Base-by-base conservation (phyloP, 2,797 vertebrate species). In the Sebastes trivittatus region DNA sequence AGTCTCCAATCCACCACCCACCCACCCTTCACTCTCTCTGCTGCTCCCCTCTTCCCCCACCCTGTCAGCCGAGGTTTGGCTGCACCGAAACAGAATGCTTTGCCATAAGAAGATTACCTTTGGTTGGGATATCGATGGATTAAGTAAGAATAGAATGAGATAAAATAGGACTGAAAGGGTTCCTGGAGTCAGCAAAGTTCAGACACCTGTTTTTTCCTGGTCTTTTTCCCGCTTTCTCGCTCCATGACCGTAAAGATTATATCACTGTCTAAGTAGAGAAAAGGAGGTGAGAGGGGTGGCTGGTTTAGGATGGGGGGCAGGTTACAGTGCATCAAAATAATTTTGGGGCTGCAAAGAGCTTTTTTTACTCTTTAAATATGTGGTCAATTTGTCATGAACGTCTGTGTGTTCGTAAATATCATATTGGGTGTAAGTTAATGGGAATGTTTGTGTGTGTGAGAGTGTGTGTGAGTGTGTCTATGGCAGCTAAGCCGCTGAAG, bases 401-500 rank as follows among this genome's bases (percentile, higher is more conserved):
- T 88, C 38, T 83, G 42, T 72, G 81, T 82, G 81, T 78, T 81
- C 9, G 11, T 71, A 62, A 75, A 69, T 36, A 78, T 81, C 72
- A 78, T 74, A 62, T 56, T 69, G 75, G 60, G 60, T 87, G 81
- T 80, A 88, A 86, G 84, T 85, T 84, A 90, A 86, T 75, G 75
- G 79, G 79, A 91, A 90, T 77, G 55, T 34, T 88, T 60, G 68
- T 75, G 66, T 46, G 79, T 42, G 67, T n/a, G 81, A 29, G 54
- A 11, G 63, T 56, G 76, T 72, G 83, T 78, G 87, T 66, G 84
- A 65, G 90, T 88, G 90, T 93, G 94, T 90, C 87, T 93, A 90
- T 93, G 91, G 92, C 84, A 89, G 93, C 93, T 96, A 97, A 97
- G 96, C 96, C 86, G 95, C 95, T 95, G 95, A 96, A 96, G 97